Percentiles rank a stretch among this genome's conserved stretches.
These are phyloP conservation scores for Abrostola tripartita DNA, from an alignment of 2,888 invertebrate species.

Conservation along the genomic window DNA sequence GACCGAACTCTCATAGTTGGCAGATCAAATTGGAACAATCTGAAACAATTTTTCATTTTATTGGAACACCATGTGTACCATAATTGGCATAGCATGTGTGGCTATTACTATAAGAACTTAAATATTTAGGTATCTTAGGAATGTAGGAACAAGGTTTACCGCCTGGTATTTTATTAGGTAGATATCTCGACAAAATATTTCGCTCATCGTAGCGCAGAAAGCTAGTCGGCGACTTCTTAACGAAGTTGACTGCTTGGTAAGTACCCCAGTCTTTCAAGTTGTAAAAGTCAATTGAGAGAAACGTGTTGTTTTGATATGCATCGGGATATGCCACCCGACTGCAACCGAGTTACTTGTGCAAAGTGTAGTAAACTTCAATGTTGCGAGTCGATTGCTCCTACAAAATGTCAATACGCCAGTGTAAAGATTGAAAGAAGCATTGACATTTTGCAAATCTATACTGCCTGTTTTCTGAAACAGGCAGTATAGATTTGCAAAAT, in stretches of 20 bases:
- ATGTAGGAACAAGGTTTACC: not conserved
- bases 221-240: constrained; percentile 9
- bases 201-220: not conserved
- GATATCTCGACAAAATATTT: not conserved
- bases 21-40: too few species aligned
- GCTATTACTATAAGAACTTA: too few species aligned
- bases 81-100: too few species aligned
- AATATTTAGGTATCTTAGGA: too few species aligned
- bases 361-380: constrained; percentile 44
- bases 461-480: too few species aligned
- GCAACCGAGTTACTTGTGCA: constrained; percentile 36
- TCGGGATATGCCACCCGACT: constrained; percentile 11
- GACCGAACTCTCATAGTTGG: too few species aligned
- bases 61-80: too few species aligned
- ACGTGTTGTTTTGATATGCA: constrained; percentile 39
- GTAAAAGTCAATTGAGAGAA: constrained; percentile 43
- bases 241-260: constrained; percentile 13
- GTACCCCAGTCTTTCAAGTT: constrained; percentile 28
- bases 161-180: not conserved
- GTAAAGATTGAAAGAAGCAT: constrained; percentile 11
- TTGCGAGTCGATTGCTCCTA: constrained; percentile 9
- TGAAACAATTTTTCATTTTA: too few species aligned
- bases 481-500: too few species aligned
- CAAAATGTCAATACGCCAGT: constrained; percentile 27
- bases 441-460: constrained; percentile 3